Percentiles rank a stretch among this genome's conserved stretches.
Conservation (phyloP, 2,888 invertebrate species). For the Micoletzkya japonica region DNA sequence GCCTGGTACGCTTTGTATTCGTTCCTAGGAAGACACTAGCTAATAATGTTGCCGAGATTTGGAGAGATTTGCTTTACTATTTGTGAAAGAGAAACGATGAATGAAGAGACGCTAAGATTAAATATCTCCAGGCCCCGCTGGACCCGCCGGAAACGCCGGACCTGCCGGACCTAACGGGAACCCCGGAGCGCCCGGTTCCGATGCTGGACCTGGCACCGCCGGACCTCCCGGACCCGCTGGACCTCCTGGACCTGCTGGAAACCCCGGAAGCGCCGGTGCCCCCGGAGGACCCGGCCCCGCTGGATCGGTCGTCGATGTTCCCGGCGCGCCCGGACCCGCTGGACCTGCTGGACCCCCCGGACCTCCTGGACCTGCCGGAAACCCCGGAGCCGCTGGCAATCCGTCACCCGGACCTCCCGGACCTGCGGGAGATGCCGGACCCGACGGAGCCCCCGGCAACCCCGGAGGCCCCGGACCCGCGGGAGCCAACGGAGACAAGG, state of each 20-base stretch:
- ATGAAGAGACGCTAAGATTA: too few species aligned
- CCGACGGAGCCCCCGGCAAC: slow-evolving; percentile 22
- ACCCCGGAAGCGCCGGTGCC: slow-evolving; percentile 13
- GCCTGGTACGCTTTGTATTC: too few species aligned
- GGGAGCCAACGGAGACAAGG: slow-evolving; percentile 18
- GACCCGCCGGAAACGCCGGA: slow-evolving; percentile 17
- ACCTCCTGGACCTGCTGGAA: slow-evolving; percentile 25
- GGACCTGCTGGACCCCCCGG: slow-evolving; percentile 22
- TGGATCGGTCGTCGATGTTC: slow-evolving; percentile 9
- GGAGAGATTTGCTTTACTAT: too few species aligned
- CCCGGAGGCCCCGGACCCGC: slow-evolving; percentile 2
- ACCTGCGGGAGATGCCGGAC: slow-evolving; percentile 23
- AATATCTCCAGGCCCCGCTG: too few species aligned
- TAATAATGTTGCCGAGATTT: too few species aligned
- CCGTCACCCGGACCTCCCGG: slow-evolving; percentile 11
- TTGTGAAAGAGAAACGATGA: too few species aligned
- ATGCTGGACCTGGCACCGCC: slow-evolving; percentile 4
- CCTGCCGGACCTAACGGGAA: slow-evolving; percentile 15
- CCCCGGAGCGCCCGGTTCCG: slow-evolving; percentile 7
- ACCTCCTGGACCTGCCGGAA: slow-evolving; percentile 24
- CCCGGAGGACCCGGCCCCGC: slow-evolving; percentile 24
- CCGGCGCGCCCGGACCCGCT: slow-evolving; percentile 21
- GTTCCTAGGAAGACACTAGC: too few species aligned
- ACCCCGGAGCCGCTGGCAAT: slow-evolving; percentile 13
- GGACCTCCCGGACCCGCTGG: slow-evolving; percentile 23